Evolutionary conservation across 2,888 invertebrate species (phyloP), one percentile per base, ranked within the genome.

Genomic region (Erebia aethiops): DNA sequence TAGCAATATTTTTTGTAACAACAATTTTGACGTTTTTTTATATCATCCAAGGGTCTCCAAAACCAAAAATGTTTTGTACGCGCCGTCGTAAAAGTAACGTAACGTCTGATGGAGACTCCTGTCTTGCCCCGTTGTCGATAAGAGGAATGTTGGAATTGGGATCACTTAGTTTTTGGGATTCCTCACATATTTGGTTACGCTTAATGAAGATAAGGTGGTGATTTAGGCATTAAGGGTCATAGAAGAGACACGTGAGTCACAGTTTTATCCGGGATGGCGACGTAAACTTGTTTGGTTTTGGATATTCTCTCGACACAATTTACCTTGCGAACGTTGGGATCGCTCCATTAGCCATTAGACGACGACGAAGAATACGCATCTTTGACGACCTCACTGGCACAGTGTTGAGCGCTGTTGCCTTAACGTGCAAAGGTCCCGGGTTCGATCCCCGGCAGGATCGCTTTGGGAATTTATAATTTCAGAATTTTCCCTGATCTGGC

Each of bases 1-100:
- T 26, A 26, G 0, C 26, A 26, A 26, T 3, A 26, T 26, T 35
- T 7, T 35, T 26, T 5, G 5, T 35, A 7, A 35, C 35, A 35
- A 35, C 35, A 35, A 35, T 35, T 5, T 35, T 51, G 7, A 43
- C 9, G 57, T 43, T 54, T 72, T 58, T 46, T 14, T 58, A 46
- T 13, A 1, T 43, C 52, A 8, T 66, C 51, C 41, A 67, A 49
- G 70, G 74, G 73, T 69, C 78, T 69, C 79, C 61, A 76, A 76
- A 67, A 13, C 21, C 18, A 67, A 65, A 46, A 71, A 72, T 64
- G 74, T 54, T 67, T 71, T 81, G 82, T 83, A 71, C 80, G 81
- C 62, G 74, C 77, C 79, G 76, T 87, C 87, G 86, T 90, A 88
- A 90, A 90, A 87, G 83, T 86, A 83, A 84, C 82, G 82, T 79